Percentiles rank a stretch among this genome's conserved stretches.
Evolutionary conservation across 2,797 vertebrate species (phyloP).

Genomic region (Dromococcyx pavoninus): DNA sequence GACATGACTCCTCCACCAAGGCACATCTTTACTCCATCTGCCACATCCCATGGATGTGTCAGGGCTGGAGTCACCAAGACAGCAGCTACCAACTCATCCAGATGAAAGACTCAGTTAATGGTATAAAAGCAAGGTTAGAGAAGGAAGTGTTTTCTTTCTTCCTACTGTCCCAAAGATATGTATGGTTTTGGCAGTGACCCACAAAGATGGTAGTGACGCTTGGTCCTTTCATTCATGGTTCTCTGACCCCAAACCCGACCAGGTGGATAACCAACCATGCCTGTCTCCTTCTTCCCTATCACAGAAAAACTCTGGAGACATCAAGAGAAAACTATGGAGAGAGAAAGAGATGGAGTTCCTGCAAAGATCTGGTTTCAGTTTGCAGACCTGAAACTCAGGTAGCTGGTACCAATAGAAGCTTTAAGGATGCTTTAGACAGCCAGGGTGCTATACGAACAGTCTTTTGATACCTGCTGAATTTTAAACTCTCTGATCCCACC

Average conservation of each 20-base stretch:
- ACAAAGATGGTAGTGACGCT: not conserved
- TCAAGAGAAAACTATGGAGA: not conserved
- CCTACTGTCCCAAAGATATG: not conserved
- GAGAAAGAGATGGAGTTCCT: not conserved
- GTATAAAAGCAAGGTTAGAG: not conserved
- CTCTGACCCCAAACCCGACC: not conserved
- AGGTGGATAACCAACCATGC: not conserved
- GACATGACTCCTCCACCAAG: too few relatives aligned
- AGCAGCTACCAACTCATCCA: not conserved
- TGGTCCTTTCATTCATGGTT: not conserved
- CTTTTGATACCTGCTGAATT: not conserved
- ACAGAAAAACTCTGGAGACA: not conserved
- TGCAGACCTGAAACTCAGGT: not conserved
- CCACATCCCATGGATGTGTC: not conserved
- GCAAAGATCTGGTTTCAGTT: not conserved
- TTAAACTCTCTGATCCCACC: not conserved
- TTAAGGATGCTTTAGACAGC: not conserved
- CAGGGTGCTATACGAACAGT: not conserved
- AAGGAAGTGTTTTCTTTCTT: not conserved
- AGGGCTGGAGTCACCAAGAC: not conserved
- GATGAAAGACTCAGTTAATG: not conserved
- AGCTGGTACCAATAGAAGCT: not conserved
- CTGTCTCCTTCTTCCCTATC: not conserved
- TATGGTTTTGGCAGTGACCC: not conserved
- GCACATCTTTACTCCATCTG: not conserved